A percentile compares a stretch with the other conserved stretches of the same genome.
Conservation (phyloP, 2,113 vertebrate species). For the Nothobranchius kuhntae region DNA sequence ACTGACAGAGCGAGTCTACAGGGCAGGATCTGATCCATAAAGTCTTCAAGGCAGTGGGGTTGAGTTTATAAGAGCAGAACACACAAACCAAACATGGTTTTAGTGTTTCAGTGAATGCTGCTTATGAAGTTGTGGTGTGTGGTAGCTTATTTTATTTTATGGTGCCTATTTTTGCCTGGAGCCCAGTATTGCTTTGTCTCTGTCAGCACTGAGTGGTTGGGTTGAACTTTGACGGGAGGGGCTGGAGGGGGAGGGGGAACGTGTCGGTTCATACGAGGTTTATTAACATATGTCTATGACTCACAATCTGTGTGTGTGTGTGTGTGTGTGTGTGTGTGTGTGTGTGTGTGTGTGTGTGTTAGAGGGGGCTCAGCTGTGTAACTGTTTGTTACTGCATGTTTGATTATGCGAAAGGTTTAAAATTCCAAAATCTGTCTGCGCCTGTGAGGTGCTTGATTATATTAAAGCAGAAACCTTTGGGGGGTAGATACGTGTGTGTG, state of each 20-base stretch:
- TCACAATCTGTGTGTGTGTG: slow-evolving; percentile 2
- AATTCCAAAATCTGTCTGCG: slow-evolving; percentile 55
- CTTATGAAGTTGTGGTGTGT: slow-evolving; percentile 8
- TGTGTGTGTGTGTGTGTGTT: slow-evolving; percentile 30
- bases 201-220: slow-evolving; percentile 39
- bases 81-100: background rate
- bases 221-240: slow-evolving; percentile 40
- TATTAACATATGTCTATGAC: slow-evolving; percentile 63
- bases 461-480: slow-evolving; percentile 48
- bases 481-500: slow-evolving; percentile 18
- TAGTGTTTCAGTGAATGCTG: slow-evolving; percentile 7
- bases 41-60: too few relatives aligned
- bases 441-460: slow-evolving; percentile 50
- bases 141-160: slow-evolving; percentile 15
- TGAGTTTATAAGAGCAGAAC: too few relatives aligned
- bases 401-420: slow-evolving; percentile 69
- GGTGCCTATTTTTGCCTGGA: slow-evolving; percentile 41
- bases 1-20: too few relatives aligned
- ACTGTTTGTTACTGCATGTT: slow-evolving; percentile 43
- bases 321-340: slow-evolving; percentile 3
- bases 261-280: slow-evolving; percentile 41
- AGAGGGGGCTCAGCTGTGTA: slow-evolving; percentile 51
- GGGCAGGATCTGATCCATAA: too few relatives aligned
- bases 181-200: slow-evolving; percentile 62
- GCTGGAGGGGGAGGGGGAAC: slow-evolving; percentile 11